Conservation (phyloP, 2,113 vertebrate genomes). For the Zapornia atra region DNA sequence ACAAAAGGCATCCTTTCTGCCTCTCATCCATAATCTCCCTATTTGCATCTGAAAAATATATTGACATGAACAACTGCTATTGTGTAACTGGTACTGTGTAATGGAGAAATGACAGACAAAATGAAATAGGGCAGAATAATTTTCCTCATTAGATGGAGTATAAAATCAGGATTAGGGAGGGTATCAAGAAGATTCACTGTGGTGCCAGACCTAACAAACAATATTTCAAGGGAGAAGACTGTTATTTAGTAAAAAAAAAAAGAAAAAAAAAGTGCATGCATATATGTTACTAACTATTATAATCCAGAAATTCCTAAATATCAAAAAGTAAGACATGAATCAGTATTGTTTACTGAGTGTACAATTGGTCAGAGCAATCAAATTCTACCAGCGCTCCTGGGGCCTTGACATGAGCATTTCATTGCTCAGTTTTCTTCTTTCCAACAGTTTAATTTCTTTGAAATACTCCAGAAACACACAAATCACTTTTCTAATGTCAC, state of each 20-base stretch:
- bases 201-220: not conserved
- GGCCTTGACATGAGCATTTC: not conserved
- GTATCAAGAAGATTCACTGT: not conserved
- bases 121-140: not conserved
- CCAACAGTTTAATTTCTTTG: not conserved
- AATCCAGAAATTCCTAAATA: not conserved
- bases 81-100: not conserved
- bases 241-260: not conserved
- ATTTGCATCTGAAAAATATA: constrained; percentile 19
- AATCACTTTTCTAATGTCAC: not conserved
- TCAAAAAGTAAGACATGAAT: rapidly evolving
- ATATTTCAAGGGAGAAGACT: not conserved
- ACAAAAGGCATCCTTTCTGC: not conserved
- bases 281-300: not conserved
- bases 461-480: not conserved
- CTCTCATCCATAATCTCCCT: not conserved
- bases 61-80: not conserved
- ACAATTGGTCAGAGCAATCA: not conserved
- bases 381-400: not conserved
- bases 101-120: not conserved
- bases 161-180: not conserved
- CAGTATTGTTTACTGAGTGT: not conserved
- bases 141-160: not conserved
- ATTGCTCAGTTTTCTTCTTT: not conserved
- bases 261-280: not conserved